Base-by-base conservation (phyloP, 2,888 invertebrate species). In the Galerucella pusilla region DNA sequence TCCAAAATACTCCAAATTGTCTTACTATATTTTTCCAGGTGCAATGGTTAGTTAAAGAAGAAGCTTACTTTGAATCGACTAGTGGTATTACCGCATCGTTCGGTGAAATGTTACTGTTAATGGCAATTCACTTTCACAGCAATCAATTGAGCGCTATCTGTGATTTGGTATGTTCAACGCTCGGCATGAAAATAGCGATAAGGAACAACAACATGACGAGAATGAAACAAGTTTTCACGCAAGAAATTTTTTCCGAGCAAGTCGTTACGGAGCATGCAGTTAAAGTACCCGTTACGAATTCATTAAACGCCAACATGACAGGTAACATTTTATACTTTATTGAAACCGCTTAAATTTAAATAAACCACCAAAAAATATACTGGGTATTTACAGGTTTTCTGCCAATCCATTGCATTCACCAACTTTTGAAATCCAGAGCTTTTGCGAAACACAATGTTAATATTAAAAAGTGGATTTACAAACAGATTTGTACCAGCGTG, bases 121-220 rank as follows among this genome's bases (percentile, higher is more conserved):
- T 98, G 90, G 98, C 98, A 0, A 97, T 98, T 80, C 98, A 98
- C 87, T 98, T 98, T 86, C 98, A 98, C 86, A 96, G 97, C 80
- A 97, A 97, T 85, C 98, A 98, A 87, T 90, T 97, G 77, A 92
- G 94, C 70, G 97, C 97, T 7, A 97, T 99, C 71, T 95, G 96
- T 71, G 98, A 98, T 84, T 89, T 98, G 57, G 97, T 98, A 0
- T 97, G 97, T 84, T 93, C 97, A 3, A 97, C 97, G 1, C 89
- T 99, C 2, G 97, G 97, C 42, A 97, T 99, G 97, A 97, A 98
- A 85, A 94, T 97, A 76, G 94, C 94, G 0, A 94, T 95, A 63
- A 89, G 97, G 46, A 94, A 95, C 12, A 97, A 96, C 83, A 96
- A 95, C 82, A 92, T 97, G 81, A 94, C 94, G 1, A 90, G 96